phyloP scores from a whole-genome alignment of 2,888 invertebrate genomes.

The Epinotia bilunana region DNA sequence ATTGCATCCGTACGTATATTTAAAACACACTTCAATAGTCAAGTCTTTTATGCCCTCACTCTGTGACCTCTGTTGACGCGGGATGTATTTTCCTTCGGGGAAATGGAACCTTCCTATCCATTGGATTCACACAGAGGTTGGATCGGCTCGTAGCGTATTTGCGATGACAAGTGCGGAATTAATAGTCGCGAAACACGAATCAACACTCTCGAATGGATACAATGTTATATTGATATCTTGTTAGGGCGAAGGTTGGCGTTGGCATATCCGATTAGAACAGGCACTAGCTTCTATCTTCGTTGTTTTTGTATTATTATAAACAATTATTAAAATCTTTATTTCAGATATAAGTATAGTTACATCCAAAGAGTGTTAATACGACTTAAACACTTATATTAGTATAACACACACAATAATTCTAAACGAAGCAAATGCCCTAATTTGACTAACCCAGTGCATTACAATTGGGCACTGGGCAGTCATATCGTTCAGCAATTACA shows the following conservation, averaged over 20 bases:
- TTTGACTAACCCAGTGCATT: too few relatives aligned
- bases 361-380: too few relatives aligned
- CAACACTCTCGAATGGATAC: slow-evolving; percentile 40
- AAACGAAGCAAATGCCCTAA: too few relatives aligned
- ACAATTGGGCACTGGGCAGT: too few relatives aligned
- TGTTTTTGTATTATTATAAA: too few relatives aligned
- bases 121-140: slow-evolving; percentile 42
- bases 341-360: too few relatives aligned
- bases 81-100: slow-evolving; percentile 39
- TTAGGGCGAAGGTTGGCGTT: slow-evolving; percentile 5
- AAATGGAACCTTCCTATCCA: slow-evolving; percentile 39
- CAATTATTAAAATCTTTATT: too few relatives aligned
- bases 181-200: slow-evolving; percentile 43
- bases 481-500: too few relatives aligned
- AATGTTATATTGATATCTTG: slow-evolving; percentile 30
- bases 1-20: background rate
- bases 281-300: too few relatives aligned
- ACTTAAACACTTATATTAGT: too few relatives aligned
- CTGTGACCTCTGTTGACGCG: slow-evolving; percentile 40
- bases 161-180: slow-evolving; percentile 42
- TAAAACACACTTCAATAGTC: slow-evolving; percentile 1
- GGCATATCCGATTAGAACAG: background rate
- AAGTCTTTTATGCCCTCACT: slow-evolving; percentile 28
- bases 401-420: too few relatives aligned
- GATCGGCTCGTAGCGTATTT: slow-evolving; percentile 35